Evolutionary conservation across 2,888 invertebrate genomes (phyloP).

Genomic region (Melitaea athalia): DNA sequence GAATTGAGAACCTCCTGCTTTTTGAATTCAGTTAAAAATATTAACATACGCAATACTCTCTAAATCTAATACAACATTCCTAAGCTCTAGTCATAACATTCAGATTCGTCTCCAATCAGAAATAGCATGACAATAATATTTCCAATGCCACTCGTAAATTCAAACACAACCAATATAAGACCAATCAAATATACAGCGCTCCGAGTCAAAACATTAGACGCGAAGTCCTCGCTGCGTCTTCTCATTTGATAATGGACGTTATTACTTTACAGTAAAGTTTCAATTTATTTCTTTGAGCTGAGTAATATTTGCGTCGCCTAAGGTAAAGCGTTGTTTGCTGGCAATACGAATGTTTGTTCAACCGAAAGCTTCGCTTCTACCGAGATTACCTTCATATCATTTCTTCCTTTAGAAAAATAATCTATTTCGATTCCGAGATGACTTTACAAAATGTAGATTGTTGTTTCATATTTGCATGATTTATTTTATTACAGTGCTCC

Average conservation of each 20-base stretch:
- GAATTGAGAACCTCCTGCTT: too few species aligned
- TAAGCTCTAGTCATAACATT: background rate
- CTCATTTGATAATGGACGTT: constrained; percentile 6
- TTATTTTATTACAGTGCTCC: background rate
- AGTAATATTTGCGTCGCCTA: constrained; percentile 21
- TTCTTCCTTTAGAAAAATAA: constrained; percentile 39
- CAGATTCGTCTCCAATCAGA: background rate
- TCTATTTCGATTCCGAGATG: constrained; percentile 35
- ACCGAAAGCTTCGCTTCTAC: constrained; percentile 27
- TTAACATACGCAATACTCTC: too few species aligned
- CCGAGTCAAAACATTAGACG: background rate
- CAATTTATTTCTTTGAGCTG: background rate
- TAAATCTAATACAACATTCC: too few species aligned
- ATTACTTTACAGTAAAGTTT: constrained; percentile 14
- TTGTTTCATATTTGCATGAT: background rate
- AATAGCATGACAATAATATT: background rate
- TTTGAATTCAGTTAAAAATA: too few species aligned
- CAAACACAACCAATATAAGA: constrained; percentile 6
- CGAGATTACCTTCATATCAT: constrained; percentile 42
- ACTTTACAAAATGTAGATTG: constrained; percentile 26
- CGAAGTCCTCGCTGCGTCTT: background rate
- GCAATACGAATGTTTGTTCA: constrained; percentile 25
- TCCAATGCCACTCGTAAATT: background rate
- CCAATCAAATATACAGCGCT: constrained; percentile 11
- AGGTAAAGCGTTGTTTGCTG: constrained; percentile 32